Evolutionary conservation across 1,140 invertebrate species (phyloP).

Genomic region (Drosophila carrolli): DNA sequence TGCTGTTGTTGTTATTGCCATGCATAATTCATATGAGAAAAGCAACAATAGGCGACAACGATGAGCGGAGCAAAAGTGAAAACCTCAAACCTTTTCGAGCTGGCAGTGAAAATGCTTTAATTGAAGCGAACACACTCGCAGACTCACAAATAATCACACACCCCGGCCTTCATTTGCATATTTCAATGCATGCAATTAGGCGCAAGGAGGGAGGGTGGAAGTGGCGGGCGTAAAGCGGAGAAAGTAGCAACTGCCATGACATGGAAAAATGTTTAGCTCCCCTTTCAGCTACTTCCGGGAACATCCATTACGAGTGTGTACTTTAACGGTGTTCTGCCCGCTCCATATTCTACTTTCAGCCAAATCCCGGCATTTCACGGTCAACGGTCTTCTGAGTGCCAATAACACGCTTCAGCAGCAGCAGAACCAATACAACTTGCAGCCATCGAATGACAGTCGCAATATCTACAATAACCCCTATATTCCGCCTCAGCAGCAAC

Average conservation of each 20-base stretch:
- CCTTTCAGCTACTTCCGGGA: conserved; percentile 11
- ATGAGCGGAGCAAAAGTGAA: conserved; percentile 69
- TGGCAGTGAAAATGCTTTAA: conserved; percentile 77
- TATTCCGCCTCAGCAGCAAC: conserved; percentile 55
- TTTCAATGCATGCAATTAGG: conserved; percentile 82
- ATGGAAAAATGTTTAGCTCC: conserved; percentile 50
- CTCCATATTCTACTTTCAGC: conserved; percentile 49
- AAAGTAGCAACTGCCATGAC: conserved; percentile 47
- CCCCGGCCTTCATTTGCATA: conserved; percentile 67
- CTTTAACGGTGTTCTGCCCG: conserved; percentile 5
- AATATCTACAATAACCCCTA: conserved; percentile 60
- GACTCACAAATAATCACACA: conserved; percentile 4
- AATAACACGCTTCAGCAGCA: conserved; percentile 80
- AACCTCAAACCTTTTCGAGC: conserved; percentile 59
- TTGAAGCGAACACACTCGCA: conserved; percentile 55
- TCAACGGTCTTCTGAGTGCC: conserved; percentile 77
- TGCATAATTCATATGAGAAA: conserved; percentile 84
- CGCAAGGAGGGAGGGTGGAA: conserved; percentile 24
- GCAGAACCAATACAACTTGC: conserved; percentile 66
- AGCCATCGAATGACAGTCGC: conserved; percentile 72
- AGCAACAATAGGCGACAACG: conserved; percentile 76
- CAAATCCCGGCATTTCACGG: conserved; percentile 82
- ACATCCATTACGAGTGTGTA: background rate
- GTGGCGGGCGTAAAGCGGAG: background rate
- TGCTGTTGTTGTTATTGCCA: conserved; percentile 59